phyloP scores from a whole-genome alignment of 2,797 vertebrate species.

The Dermochelys coriacea region DNA sequence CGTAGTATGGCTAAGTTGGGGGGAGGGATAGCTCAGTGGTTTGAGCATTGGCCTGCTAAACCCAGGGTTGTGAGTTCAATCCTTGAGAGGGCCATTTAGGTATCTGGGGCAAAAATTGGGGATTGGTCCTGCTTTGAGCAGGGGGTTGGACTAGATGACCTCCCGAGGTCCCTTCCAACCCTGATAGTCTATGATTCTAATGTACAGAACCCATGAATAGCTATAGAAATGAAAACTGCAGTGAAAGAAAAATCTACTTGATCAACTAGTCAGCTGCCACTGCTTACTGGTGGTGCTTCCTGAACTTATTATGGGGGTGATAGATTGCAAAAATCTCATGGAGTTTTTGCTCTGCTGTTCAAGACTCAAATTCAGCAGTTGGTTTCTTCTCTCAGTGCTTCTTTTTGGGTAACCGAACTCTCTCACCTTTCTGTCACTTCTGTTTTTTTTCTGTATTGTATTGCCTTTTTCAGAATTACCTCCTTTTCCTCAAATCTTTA shows the following conservation, averaged over 20 bases:
- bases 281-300: slow-evolving; percentile 14
- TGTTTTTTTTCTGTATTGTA: slow-evolving; percentile 68
- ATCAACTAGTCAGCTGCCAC: slow-evolving; percentile 15
- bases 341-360: slow-evolving; percentile 17
- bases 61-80: too few relatives aligned
- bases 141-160: too few relatives aligned
- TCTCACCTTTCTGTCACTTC: slow-evolving; percentile 67
- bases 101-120: too few relatives aligned
- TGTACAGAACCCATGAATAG: not conserved
- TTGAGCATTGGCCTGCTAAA: too few relatives aligned
- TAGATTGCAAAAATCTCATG: slow-evolving; percentile 48
- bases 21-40: too few relatives aligned
- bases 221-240: not conserved
- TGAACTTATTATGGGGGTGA: slow-evolving; percentile 52
- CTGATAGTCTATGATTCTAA: too few relatives aligned
- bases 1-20: slow-evolving; percentile 14
- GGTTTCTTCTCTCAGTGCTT: slow-evolving; percentile 67
- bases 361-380: slow-evolving; percentile 64
- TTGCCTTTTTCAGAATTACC: slow-evolving; percentile 66
- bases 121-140: too few relatives aligned
- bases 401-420: slow-evolving; percentile 58
- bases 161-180: too few relatives aligned
- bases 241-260: slow-evolving; percentile 34
- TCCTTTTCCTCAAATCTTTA: slow-evolving; percentile 60
- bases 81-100: too few relatives aligned